Conservation (phyloP, 2,113 vertebrate species). For the Pollimyrus isidori region DNA sequence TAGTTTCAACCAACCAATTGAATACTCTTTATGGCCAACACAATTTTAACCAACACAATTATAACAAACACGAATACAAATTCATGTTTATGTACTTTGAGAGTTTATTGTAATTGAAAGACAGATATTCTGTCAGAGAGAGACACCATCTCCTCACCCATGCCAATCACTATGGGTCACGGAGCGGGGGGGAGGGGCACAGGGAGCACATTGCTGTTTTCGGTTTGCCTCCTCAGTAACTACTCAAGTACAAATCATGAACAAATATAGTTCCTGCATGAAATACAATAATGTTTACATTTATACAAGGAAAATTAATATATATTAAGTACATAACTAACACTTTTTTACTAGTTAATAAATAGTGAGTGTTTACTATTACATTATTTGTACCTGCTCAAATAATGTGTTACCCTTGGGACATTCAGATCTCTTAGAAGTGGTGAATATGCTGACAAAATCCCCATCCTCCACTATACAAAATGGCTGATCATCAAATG, state of each 20-base stretch:
- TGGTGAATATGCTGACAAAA: too few relatives aligned
- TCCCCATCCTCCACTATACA: too few relatives aligned
- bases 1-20: too few relatives aligned
- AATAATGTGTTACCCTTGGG: too few relatives aligned
- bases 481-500: too few relatives aligned
- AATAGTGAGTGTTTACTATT: not conserved
- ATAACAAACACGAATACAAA: not conserved
- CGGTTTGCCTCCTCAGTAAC: not conserved
- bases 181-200: too few relatives aligned
- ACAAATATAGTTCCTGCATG: not conserved
- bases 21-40: too few relatives aligned
- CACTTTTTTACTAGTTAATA: not conserved
- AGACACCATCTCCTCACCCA: not conserved
- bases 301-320: not conserved
- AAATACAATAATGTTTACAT: not conserved
- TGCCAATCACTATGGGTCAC: not conserved
- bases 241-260: too few relatives aligned
- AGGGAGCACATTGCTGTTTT: not conserved
- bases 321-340: not conserved
- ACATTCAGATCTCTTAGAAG: too few relatives aligned
- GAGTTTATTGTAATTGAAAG: not conserved
- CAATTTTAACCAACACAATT: not conserved
- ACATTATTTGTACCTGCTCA: not conserved
- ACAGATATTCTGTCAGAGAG: not conserved
- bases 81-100: not conserved